A percentile compares a stretch with the other conserved stretches of the same genome.
phyloP scores from a whole-genome alignment of 1,140 invertebrate species.

The Lasioglossum baleicum region DNA sequence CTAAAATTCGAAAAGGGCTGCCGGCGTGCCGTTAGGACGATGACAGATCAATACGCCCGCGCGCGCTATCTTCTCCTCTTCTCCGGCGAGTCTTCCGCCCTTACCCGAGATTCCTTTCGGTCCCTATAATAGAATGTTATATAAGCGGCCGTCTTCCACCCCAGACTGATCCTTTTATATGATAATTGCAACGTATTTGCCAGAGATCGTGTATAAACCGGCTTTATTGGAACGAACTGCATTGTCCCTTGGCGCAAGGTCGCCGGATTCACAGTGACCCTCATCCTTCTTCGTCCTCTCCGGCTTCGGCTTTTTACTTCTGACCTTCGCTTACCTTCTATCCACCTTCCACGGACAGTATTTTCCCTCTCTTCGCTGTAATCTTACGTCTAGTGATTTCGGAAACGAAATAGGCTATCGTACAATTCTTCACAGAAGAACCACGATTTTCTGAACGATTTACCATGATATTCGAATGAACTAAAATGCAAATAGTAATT shows the following conservation, averaged over 20 bases:
- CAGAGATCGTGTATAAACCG: conserved; percentile 66
- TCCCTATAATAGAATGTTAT: conserved; percentile 56
- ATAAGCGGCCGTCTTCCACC: conserved; percentile 56
- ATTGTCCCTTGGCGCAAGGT: conserved; percentile 52
- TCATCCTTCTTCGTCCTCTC: conserved; percentile 13
- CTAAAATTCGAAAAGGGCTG: conserved; percentile 63
- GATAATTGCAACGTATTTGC: conserved; percentile 75
- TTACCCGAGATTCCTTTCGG: conserved; percentile 51
- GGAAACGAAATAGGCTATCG: too few relatives aligned
- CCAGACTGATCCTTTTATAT: conserved; percentile 73
- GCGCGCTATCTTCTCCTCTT: conserved; percentile 17
- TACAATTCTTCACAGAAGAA: too few relatives aligned
- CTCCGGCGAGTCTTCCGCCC: conserved; percentile 31
- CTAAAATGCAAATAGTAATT: too few relatives aligned
- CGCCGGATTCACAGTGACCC: conserved; percentile 49
- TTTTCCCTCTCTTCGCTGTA: too few relatives aligned
- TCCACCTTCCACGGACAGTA: too few relatives aligned
- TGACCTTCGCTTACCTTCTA: too few relatives aligned
- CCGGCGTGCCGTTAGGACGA: conserved; percentile 24
- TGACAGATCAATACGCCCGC: conserved; percentile 62
- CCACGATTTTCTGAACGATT: too few relatives aligned
- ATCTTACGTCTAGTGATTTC: too few relatives aligned
- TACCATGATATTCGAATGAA: too few relatives aligned
- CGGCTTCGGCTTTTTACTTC: not conserved
- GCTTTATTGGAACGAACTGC: conserved; percentile 63